A percentile compares a stretch with the other conserved stretches of the same genome.
Evolutionary conservation across 2,888 invertebrate species (phyloP).

Genomic region (Drosophila anomalata): DNA sequence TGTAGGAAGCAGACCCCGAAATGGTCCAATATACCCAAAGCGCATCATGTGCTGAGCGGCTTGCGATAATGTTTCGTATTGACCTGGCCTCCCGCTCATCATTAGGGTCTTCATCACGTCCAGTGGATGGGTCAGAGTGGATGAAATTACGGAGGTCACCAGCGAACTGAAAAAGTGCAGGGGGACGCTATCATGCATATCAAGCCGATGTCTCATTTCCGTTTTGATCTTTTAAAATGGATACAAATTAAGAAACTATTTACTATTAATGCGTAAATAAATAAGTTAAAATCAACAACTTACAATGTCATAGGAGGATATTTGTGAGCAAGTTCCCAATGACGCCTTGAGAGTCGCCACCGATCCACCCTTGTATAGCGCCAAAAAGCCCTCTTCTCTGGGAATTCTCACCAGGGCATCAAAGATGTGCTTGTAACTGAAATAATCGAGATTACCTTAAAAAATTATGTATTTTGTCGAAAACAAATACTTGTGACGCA

Average conservation of each 20-base stretch:
- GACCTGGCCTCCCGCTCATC: conserved; percentile 44
- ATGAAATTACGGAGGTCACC: conserved; percentile 43
- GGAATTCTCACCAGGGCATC: conserved; percentile 48
- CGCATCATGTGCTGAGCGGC: conserved; percentile 40
- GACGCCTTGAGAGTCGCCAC: conserved; percentile 46
- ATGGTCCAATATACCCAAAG: conserved; percentile 46
- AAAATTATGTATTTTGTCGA: not conserved
- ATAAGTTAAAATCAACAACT: not conserved
- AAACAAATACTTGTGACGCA: conserved; percentile 42
- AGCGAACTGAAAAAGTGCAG: conserved; percentile 50
- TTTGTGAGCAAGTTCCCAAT: conserved; percentile 48
- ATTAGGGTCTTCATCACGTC: conserved; percentile 54
- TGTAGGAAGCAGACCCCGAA: conserved; percentile 48
- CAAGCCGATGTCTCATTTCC: conserved; percentile 14
- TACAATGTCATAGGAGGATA: conserved; percentile 57
- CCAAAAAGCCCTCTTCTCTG: conserved; percentile 47
- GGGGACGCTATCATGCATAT: conserved; percentile 29
- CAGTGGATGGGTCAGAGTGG: conserved; percentile 47
- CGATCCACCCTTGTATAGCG: conserved; percentile 44
- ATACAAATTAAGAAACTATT: not conserved
- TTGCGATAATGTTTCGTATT: conserved; percentile 19
- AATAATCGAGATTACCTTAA: not conserved
- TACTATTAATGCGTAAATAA: not conserved
- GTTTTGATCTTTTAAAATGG: conserved; percentile 33
- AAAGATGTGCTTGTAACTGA: conserved; percentile 41